Percentiles rank a stretch among this genome's conserved stretches.
Evolutionary conservation across 2,888 invertebrate species (phyloP).

Genomic region (Drosophila antonietae): DNA sequence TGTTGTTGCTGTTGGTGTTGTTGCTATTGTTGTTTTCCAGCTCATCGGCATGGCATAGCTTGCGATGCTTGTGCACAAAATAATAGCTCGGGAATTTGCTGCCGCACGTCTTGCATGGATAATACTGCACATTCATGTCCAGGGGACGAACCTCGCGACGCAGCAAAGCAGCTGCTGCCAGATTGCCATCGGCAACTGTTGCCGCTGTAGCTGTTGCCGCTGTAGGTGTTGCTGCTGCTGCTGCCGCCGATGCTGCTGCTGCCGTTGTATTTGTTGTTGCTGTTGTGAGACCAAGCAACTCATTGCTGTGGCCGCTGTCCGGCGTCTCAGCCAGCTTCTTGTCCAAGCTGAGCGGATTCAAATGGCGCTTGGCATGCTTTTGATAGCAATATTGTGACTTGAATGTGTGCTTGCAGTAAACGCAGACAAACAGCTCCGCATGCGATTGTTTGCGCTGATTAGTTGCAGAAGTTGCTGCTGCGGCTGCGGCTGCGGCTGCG

Average conservation of each 20-base stretch:
- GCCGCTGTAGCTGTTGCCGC: conserved; percentile 4
- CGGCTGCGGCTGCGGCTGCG: conserved; percentile 68
- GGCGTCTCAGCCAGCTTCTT: conserved; percentile 42
- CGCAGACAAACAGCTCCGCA: conserved; percentile 87
- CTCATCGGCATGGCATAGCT: conserved; percentile 90
- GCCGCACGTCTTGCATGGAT: conserved; percentile 96
- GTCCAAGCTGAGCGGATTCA: conserved; percentile 87
- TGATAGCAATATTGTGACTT: conserved; percentile 94
- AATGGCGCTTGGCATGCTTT: conserved; percentile 90
- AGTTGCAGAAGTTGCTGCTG: conserved; percentile 39
- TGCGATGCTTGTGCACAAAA: conserved; percentile 96
- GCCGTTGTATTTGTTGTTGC: conserved; percentile 3
- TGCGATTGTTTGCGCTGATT: conserved; percentile 44
- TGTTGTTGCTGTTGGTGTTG: conserved; percentile 23
- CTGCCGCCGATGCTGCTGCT: background rate
- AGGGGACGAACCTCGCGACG: conserved; percentile 88
- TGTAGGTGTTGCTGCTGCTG: background rate
- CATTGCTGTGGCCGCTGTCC: conserved; percentile 21
- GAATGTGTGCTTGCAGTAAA: conserved; percentile 92
- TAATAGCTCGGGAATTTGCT: conserved; percentile 97
- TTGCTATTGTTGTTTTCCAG: conserved; percentile 52
- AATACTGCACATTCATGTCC: conserved; percentile 94
- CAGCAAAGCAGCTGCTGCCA: conserved; percentile 67
- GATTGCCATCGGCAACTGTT: background rate
- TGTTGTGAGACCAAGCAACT: background rate